Evolutionary conservation across 2,113 vertebrate species (phyloP), one percentile per base, ranked within the genome.

Genomic region (Bubalus kerabau): DNA sequence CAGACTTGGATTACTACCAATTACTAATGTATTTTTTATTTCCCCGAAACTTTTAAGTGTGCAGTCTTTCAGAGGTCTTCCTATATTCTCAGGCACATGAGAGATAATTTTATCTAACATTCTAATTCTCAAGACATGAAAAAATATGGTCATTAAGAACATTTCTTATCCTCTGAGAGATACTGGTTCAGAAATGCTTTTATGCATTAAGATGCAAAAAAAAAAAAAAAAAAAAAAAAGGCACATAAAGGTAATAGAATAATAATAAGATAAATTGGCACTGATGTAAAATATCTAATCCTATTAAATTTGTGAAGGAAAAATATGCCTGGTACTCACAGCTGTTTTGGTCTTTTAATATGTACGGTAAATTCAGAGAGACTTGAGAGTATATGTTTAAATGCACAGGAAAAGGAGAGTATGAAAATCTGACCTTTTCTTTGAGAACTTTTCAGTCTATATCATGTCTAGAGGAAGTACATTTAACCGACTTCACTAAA

Each of bases 31-130:
- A 3, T 92, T 87, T 93, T 50, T 97, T 48, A 43, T 40, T 46
- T 36, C 52, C 87, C 48, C 21, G 36, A 87, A 97, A 60, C 2
- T n/a, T 40, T 16, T 96, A 97, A 97, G 60, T 97, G 91, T 46
- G 46, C 2, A 28, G 14, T 54, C 3, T 92, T 78, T 43, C 59
- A 17, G 83, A 62, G 23, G 3, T 96, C 7, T 74, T 74, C 76
- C 6, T 17, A n/a, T 71, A 4, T 93, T 97, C 6, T 91, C 17
- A 90, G 91, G 48, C 0, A 92, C 5, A 98, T 84, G 1, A 0
- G 76, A 94, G 80, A 32, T 0, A 0, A 83, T 96, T 95, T 94
- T 92, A 16, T 48, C n/a, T 95, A 92, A 95, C 50, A 62, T 23
- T 9, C 0, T 87, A 93, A 6, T 86, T 98, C 92, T 71, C 30